Evolutionary conservation across 2,888 invertebrate genomes (phyloP).

Genomic region (Meiosimyza platycephala): DNA sequence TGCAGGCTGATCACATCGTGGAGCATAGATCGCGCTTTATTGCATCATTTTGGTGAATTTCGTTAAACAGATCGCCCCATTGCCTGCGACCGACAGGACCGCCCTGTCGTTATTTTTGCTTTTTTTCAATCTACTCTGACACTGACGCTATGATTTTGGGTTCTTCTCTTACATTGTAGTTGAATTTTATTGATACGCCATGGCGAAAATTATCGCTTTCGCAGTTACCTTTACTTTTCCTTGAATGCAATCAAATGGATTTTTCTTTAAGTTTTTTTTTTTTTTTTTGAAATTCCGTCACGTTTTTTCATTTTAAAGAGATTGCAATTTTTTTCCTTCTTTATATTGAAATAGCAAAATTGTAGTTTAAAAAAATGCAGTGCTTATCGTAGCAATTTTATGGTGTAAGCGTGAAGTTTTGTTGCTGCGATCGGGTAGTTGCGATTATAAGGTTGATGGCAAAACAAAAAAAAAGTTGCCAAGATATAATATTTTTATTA

Average conservation of each 20-base stretch:
- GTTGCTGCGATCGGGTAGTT: conserved; percentile 23
- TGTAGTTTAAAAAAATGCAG: conserved; percentile 23
- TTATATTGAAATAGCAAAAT: no score
- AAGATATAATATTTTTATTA: no score
- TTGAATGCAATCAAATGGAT: neutral
- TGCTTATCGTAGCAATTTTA: conserved; percentile 57
- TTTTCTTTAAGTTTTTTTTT: conserved; percentile 15
- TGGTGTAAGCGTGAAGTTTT: conserved; percentile 41
- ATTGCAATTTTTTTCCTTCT: no score
- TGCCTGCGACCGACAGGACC: conserved; percentile 12
- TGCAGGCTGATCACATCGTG: no score
- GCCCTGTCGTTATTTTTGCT: conserved; percentile 1
- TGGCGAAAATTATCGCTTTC: conserved; percentile 16
- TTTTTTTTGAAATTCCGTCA: conserved; percentile 28
- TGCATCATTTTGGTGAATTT: no score
- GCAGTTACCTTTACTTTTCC: neutral
- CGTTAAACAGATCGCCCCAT: no score
- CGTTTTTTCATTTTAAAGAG: conserved; percentile 28
- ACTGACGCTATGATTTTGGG: neutral
- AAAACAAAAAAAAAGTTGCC: no score
- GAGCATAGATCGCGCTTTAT: no score
- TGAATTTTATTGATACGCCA: conserved; percentile 29
- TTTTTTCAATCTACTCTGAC: neutral
- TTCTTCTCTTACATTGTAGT: neutral
- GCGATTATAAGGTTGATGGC: conserved; percentile 21